These are phyloP conservation scores for Nomada lathburiana DNA, from an alignment of 2,888 invertebrate species.

Conservation along the genomic window DNA sequence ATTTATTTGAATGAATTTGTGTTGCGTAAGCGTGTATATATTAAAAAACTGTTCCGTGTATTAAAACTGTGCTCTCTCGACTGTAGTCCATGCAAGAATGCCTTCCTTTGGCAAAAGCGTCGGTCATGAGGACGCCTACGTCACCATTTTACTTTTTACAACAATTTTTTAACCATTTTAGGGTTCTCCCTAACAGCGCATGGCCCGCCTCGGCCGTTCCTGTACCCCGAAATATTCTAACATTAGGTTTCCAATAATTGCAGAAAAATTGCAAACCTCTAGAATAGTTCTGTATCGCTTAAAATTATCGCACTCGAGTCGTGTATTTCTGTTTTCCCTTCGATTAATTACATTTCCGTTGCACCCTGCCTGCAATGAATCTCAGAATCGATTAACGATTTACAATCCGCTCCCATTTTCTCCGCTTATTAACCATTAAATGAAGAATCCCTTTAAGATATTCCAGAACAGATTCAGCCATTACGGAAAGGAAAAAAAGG, in stretches of 20 bases:
- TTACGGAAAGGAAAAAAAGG: background rate
- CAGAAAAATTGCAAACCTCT: background rate
- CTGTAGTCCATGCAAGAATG: too few relatives aligned
- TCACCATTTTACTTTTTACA: too few relatives aligned
- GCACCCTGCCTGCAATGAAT: background rate
- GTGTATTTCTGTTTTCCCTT: background rate
- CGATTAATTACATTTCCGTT: background rate
- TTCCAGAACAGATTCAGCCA: background rate
- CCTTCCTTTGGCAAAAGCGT: too few relatives aligned
- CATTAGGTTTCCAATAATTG: constrained; percentile 1
- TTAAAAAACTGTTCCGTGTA: too few relatives aligned
- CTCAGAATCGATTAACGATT: background rate
- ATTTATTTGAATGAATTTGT: too few relatives aligned
- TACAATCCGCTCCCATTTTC: background rate
- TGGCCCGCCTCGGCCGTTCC: too few relatives aligned
- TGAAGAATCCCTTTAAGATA: background rate
- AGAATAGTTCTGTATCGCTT: background rate
- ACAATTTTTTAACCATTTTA: background rate
- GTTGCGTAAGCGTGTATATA: too few relatives aligned
- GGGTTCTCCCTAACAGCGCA: too few relatives aligned
- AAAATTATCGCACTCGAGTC: background rate
- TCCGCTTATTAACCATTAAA: background rate
- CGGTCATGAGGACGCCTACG: too few relatives aligned
- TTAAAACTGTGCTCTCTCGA: too few relatives aligned
- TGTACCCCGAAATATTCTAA: background rate